phyloP scores from a whole-genome alignment of 2,113 vertebrate species.

The Camelus bactrianus region DNA sequence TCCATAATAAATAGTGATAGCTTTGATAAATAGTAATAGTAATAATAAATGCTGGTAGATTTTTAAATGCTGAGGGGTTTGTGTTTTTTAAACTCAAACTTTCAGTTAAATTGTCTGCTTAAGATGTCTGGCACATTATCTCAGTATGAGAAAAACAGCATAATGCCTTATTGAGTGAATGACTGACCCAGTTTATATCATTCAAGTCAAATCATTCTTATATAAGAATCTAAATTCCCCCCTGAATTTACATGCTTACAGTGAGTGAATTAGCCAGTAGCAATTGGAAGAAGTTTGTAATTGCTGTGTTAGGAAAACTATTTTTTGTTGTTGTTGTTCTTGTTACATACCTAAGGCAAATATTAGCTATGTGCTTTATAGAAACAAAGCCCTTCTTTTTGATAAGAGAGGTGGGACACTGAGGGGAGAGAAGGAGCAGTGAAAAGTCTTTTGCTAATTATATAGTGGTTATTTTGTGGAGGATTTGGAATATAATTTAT shows the following conservation, averaged over 20 bases:
- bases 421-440: background rate
- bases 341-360: background rate
- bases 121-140: background rate
- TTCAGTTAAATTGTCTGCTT: conserved; percentile 18
- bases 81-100: conserved; percentile 29
- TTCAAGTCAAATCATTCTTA: background rate
- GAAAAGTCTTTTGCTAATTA: background rate
- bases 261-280: background rate
- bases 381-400: background rate
- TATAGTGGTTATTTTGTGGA: background rate
- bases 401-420: background rate
- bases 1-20: background rate
- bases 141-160: background rate
- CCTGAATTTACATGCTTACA: background rate
- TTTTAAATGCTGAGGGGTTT: background rate
- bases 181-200: background rate
- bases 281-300: conserved; percentile 30
- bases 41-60: background rate
- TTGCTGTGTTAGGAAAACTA: background rate
- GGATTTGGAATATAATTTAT: background rate
- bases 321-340: background rate
- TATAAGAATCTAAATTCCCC: background rate
- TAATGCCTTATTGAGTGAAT: background rate
- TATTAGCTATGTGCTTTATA: background rate
- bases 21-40: no score